Conservation (phyloP, 2,888 invertebrate species). For the Rugalucina vietnamica region DNA sequence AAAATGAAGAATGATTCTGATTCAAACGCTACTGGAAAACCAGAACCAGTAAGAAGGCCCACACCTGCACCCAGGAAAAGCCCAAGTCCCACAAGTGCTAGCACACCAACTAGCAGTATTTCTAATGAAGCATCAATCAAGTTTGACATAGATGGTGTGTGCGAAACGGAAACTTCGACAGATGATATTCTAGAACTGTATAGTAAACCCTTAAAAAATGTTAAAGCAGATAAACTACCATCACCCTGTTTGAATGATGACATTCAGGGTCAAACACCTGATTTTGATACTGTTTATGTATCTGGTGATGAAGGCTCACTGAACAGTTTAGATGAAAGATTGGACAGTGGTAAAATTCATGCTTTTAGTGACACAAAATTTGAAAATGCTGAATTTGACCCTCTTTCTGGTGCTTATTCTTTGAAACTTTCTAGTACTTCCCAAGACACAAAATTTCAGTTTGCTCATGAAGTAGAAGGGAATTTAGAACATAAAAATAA, state of each 20-base stretch:
- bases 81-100: conserved; percentile 1
- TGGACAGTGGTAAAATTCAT: background rate
- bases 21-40: conserved; percentile 7
- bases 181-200: conserved; percentile 35
- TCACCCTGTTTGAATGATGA: conserved; percentile 2
- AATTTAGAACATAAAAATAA: background rate
- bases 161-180: conserved; percentile 46
- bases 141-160: conserved; percentile 35
- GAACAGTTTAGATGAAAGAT: background rate
- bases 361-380: conserved; percentile 17
- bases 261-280: background rate
- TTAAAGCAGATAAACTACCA: conserved; percentile 3
- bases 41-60: conserved; percentile 30
- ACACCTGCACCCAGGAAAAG: conserved; percentile 33
- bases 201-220: conserved; percentile 25
- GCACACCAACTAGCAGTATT: background rate
- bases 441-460: background rate
- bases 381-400: conserved; percentile 50
- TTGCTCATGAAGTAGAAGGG: background rate
- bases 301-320: background rate
- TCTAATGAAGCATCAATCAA: background rate
- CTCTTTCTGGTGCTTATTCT: conserved; percentile 5
- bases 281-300: background rate
- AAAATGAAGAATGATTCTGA: background rate
- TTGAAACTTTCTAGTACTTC: background rate